phyloP scores from a whole-genome alignment of 2,888 invertebrate genomes.

The Stictocephala bisonia region DNA sequence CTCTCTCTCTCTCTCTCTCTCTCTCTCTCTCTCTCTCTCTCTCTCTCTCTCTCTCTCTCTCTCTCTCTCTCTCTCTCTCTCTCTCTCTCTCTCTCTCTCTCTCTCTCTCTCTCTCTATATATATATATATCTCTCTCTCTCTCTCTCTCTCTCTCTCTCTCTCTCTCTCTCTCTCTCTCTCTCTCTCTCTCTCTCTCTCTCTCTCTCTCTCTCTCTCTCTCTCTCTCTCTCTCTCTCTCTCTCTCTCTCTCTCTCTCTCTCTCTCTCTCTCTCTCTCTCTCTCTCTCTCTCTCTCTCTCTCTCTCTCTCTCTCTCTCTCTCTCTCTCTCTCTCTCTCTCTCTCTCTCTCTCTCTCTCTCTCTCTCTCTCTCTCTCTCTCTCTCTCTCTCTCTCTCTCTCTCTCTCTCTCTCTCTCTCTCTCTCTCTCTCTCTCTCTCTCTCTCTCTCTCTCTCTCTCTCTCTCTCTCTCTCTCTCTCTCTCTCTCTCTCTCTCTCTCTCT shows the following conservation, averaged over 20 bases:
- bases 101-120: too few species aligned
- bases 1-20: too few species aligned
- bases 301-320: background rate
- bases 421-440: background rate
- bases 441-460: background rate
- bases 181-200: background rate
- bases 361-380: background rate
- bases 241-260: background rate
- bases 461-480: background rate
- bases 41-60: background rate
- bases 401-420: background rate
- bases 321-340: background rate
- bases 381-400: background rate
- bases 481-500: background rate
- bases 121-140: too few species aligned
- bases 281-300: constrained; percentile 49
- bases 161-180: background rate
- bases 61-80: background rate
- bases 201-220: background rate
- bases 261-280: background rate
- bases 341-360: background rate
- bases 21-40: too few species aligned
- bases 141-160: background rate
- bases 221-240: background rate
- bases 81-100: background rate